Evolutionary conservation across 37 sponge, comb jelly and placozoan species (phyloP).

Genomic region (Spongilla lacustris): DNA sequence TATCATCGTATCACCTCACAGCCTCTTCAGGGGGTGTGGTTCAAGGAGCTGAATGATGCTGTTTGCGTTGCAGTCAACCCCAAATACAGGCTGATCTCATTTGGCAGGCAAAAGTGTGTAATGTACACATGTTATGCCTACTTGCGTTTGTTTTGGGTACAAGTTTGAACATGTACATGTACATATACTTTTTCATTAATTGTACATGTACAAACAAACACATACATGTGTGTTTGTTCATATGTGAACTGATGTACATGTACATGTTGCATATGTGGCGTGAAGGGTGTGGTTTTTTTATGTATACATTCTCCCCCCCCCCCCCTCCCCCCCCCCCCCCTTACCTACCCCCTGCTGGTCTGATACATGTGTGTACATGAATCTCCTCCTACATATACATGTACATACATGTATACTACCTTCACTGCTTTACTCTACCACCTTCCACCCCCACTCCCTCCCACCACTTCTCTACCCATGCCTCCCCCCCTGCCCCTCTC

Average conservation of each 20-base stretch:
- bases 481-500: not conserved
- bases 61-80: constrained; percentile 55
- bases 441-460: not conserved
- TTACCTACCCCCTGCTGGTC: not conserved
- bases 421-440: not conserved
- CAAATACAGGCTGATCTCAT: constrained; percentile 54
- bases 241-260: not conserved
- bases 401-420: not conserved
- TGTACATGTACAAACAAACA: not conserved
- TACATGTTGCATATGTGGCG: not conserved
- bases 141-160: not conserved
- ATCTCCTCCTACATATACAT: no score
- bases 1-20: no score
- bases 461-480: not conserved
- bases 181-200: not conserved
- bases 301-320: no score
- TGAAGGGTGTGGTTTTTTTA: no score
- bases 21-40: constrained; percentile 72
- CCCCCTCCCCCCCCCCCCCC: not conserved
- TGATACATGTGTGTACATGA: no score
- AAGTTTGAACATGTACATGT: not conserved
- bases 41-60: constrained; percentile 54
- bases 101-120: constrained; percentile 63
- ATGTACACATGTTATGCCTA: not conserved
- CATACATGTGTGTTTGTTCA: not conserved